Evolutionary conservation across 2,113 vertebrate genomes (phyloP), one percentile per base, ranked within the genome.

Genomic region (Tragelaphus strepsiceros): DNA sequence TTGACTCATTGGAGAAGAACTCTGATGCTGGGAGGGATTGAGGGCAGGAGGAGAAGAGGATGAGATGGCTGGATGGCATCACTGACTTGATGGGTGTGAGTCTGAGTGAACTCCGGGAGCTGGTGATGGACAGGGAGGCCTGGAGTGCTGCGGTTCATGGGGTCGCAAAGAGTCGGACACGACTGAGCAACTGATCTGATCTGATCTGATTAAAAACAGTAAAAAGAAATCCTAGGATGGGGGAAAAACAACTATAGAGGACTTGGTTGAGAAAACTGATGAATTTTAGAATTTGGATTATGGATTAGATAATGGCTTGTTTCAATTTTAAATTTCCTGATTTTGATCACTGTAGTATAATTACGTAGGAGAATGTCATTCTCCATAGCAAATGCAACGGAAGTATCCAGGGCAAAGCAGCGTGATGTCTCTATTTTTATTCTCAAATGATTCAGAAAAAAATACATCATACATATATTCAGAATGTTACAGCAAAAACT

Each of bases 401-500:
- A 92, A n/a, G 21, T 26, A 64, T 32, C n/a, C n/a, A 96, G n/a
- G 58, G 39, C 54, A 91, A 64, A 82, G 88, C 49, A 12, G 15
- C 4, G 0, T 53, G n/a, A 77, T 62, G 28, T 46, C 28, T 61
- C 17, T 35, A 77, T 21, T 77, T 30, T 46, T 74, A 87, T 54
- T 82, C 56, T 96, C 64, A 85, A 90, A 49, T 78, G 35, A 90
- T 85, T 93, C 64, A 78, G 46, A 90, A 93, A 71, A 96, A 93
- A 13, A 81, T 30, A 58, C 15, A 78, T 0, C 19, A 49, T 30
- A 56, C 22, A 56, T 5, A 82, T 9, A 96, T 6, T 86, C 43
- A 71, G 59, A 90, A 87, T 64, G 59, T 28, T 28, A 88, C 4
- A 58, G 39, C 32, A 78, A 84, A 92, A 39, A 39, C 1, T 58